These are phyloP conservation scores for Mugil cephalus DNA, from an alignment of 2,113 vertebrate genomes.

Conservation along the genomic window DNA sequence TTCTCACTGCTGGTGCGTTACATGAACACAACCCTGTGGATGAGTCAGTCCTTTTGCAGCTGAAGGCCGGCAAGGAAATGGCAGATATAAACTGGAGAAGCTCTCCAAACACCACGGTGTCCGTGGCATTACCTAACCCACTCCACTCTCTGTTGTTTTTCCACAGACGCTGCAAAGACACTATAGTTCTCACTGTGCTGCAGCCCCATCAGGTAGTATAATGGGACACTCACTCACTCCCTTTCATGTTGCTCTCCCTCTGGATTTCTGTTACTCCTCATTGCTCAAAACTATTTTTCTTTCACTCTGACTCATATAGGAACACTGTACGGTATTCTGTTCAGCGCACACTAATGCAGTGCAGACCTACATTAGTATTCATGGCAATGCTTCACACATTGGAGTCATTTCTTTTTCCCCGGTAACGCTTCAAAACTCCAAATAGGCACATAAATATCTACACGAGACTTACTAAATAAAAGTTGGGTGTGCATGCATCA, in stretches of 20 bases:
- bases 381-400: constrained; percentile 17
- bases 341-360: constrained; percentile 25
- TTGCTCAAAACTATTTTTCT: constrained; percentile 28
- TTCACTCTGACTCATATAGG: constrained; percentile 41
- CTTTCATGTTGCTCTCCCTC: constrained; percentile 53
- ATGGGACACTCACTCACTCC: constrained; percentile 38
- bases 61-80: constrained; percentile 59
- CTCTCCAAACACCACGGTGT: constrained; percentile 52
- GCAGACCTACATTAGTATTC: constrained; percentile 40
- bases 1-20: constrained; percentile 41
- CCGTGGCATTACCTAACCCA: constrained; percentile 69
- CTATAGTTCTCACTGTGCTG: constrained; percentile 94
- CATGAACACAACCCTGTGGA: constrained; percentile 62
- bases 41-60: constrained; percentile 67
- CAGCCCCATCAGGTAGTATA: constrained; percentile 94
- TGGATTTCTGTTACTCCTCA: constrained; percentile 41
- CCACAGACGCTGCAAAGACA: constrained; percentile 92
- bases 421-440: constrained; percentile 33
- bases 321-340: constrained; percentile 14
- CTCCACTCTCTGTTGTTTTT: constrained; percentile 78
- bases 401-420: constrained; percentile 45
- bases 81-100: constrained; percentile 60
- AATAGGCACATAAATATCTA: constrained; percentile 30
- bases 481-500: constrained; percentile 19
- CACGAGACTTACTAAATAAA: constrained; percentile 44